These are phyloP conservation scores for Plemyria rubiginata DNA, from an alignment of 2,888 invertebrate species.

Conservation along the genomic window DNA sequence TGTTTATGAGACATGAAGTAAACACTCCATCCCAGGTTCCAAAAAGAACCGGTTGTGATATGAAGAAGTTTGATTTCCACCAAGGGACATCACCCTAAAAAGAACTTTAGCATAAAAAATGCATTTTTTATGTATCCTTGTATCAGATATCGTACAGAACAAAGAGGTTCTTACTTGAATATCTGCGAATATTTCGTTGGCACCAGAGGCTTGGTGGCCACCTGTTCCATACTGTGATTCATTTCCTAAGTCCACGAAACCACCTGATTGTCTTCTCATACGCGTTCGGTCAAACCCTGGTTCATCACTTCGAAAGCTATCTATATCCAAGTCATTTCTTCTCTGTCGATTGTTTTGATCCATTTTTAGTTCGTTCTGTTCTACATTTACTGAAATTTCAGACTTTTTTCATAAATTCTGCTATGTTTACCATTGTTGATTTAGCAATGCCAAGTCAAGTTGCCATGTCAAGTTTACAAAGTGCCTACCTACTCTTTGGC, in stretches of 20 bases:
- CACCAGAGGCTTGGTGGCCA: slow-evolving; percentile 93
- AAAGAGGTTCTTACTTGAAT: slow-evolving; percentile 88
- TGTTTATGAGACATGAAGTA: slow-evolving; percentile 98
- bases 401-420: too few relatives aligned
- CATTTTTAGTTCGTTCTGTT: slow-evolving; percentile 53
- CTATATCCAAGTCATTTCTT: slow-evolving; percentile 71
- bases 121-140: neutral
- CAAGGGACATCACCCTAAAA: slow-evolving; percentile 91
- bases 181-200: slow-evolving; percentile 96
- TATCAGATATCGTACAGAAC: neutral
- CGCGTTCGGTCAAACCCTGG: slow-evolving; percentile 79
- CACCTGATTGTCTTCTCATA: slow-evolving; percentile 87
- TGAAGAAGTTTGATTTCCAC: slow-evolving; percentile 99
- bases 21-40: slow-evolving; percentile 99
- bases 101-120: slow-evolving; percentile 24
- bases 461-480: too few relatives aligned
- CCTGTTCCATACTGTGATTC: slow-evolving; percentile 91
- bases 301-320: slow-evolving; percentile 77
- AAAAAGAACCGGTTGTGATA: slow-evolving; percentile 97
- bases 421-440: neutral
- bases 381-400: slow-evolving; percentile 30
- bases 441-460: too few relatives aligned
- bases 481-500: too few relatives aligned
- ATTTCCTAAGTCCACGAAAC: slow-evolving; percentile 90
- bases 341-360: slow-evolving; percentile 68